Evolutionary conservation across 1,140 invertebrate genomes (phyloP).

Genomic region (Lepidurus couesii): DNA sequence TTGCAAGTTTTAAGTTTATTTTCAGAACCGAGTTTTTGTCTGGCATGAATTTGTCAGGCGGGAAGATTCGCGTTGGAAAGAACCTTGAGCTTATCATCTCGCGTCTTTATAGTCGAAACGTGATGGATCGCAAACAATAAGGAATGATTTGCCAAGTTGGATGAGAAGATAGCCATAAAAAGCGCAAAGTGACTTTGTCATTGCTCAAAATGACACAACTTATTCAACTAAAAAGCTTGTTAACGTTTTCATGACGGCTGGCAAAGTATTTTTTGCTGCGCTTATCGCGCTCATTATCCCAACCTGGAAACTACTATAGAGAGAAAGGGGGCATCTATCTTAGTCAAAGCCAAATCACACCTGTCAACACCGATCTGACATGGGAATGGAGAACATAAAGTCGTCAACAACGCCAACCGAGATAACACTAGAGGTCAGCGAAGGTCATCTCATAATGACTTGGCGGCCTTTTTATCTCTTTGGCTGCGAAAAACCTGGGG

Average conservation of each 20-base stretch:
- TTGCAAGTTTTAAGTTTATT: too few relatives aligned
- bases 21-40: too few relatives aligned
- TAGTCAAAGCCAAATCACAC: constrained; percentile 1
- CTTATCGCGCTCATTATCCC: neutral
- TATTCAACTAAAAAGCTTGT: neutral
- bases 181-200: neutral
- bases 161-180: neutral
- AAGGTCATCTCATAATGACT: neutral
- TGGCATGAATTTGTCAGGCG: neutral
- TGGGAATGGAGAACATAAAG: neutral
- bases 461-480: neutral
- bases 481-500: neutral
- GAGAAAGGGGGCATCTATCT: neutral
- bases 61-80: neutral
- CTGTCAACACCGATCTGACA: constrained; percentile 13
- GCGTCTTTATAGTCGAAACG: constrained; percentile 4
- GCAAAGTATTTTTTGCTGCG: neutral
- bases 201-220: neutral
- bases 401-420: neutral
- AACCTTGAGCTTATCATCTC: constrained; percentile 17
- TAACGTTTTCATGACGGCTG: neutral
- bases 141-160: neutral
- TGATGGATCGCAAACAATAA: neutral
- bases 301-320: neutral
- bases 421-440: neutral